phyloP scores from a whole-genome alignment of 1,140 invertebrate species.

The Hyles vespertilio region DNA sequence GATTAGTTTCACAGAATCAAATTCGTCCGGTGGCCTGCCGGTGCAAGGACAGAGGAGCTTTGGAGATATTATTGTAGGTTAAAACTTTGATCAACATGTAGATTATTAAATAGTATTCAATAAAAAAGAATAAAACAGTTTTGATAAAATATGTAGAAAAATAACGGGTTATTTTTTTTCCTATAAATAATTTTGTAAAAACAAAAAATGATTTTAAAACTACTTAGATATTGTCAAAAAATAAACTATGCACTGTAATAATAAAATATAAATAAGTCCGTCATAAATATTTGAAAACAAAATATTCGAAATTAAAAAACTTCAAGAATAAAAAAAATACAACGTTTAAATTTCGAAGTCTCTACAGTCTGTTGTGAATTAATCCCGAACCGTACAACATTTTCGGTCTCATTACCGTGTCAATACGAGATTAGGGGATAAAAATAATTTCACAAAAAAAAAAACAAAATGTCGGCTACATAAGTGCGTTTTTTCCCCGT shows the following conservation, averaged over 20 bases:
- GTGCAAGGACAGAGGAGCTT: constrained; percentile 6
- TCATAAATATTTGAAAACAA: too few relatives aligned
- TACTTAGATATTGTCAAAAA: background rate
- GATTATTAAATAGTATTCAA: too few relatives aligned
- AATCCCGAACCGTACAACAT: constrained; percentile 57
- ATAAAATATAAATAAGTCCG: too few relatives aligned
- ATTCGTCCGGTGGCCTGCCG: constrained; percentile 61
- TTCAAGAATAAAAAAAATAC: background rate
- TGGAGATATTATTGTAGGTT: background rate
- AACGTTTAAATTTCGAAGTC: constrained; percentile 8
- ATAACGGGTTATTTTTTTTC: too few relatives aligned
- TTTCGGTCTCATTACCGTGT: constrained; percentile 68
- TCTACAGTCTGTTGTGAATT: constrained; percentile 30
- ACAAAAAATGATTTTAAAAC: background rate
- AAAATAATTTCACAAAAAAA: constrained; percentile 28
- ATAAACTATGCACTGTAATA: too few relatives aligned
- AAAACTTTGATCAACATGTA: too few relatives aligned
- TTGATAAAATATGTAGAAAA: too few relatives aligned
- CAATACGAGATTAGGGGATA: constrained; percentile 73
- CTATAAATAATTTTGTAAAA: background rate
- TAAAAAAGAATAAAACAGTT: too few relatives aligned
- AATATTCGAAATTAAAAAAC: background rate
- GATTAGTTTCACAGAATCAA: constrained; percentile 71
- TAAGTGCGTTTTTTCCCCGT: constrained; percentile 55
- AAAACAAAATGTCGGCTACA: constrained; percentile 15